Evolutionary conservation across 2,888 invertebrate genomes (phyloP).

Genomic region (Didymodactylos carnosus): DNA sequence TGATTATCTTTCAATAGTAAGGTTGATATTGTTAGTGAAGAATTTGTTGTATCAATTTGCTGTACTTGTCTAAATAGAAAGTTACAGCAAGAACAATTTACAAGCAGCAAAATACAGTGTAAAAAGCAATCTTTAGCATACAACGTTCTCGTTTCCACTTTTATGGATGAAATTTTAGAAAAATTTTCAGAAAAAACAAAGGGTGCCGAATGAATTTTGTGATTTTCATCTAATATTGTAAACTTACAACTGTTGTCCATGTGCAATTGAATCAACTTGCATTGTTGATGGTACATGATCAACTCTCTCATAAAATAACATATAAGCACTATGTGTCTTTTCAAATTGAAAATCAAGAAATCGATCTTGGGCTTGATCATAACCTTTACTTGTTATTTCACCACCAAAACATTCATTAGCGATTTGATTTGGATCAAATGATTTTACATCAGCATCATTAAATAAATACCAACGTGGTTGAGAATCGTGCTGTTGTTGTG

Average conservation of each 20-base stretch:
- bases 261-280: too few species aligned
- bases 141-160: too few species aligned
- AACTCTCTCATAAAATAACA: conserved; percentile 72
- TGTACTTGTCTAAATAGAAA: too few species aligned
- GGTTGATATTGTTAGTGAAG: not conserved
- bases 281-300: conserved; percentile 7
- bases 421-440: conserved; percentile 71
- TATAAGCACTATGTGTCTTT: conserved; percentile 88
- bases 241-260: too few species aligned
- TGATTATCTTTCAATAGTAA: not conserved
- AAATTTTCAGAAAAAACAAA: too few species aligned
- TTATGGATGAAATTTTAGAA: too few species aligned
- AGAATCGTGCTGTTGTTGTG: not conserved
- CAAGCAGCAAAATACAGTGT: too few species aligned
- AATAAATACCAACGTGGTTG: conserved; percentile 30
- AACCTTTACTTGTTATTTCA: conserved; percentile 88
- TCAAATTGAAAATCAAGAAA: conserved; percentile 93
- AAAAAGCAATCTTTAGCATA: too few species aligned
- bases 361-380: conserved; percentile 82
- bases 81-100: too few species aligned
- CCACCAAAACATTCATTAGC: conserved; percentile 89
- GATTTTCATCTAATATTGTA: too few species aligned
- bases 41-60: too few species aligned
- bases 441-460: conserved; percentile 44
- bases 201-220: too few species aligned